Percentiles rank a stretch among this genome's conserved stretches.
phyloP scores from a whole-genome alignment of 2,888 invertebrate genomes.

The Lutraria lutraria region DNA sequence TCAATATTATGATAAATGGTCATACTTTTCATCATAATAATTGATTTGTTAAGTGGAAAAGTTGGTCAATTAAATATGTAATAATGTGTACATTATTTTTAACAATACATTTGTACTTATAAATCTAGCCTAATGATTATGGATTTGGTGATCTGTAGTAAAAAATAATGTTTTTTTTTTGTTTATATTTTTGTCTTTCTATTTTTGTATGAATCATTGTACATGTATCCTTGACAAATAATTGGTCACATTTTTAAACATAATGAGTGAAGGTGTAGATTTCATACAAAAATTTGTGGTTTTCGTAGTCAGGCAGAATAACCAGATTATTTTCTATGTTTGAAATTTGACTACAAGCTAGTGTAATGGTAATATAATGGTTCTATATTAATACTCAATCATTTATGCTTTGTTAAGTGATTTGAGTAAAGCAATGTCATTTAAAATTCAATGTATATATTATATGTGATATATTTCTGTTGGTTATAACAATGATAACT shows the following conservation, averaged over 20 bases:
- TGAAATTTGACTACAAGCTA: slow-evolving; percentile 12
- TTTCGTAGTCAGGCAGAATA: slow-evolving; percentile 20
- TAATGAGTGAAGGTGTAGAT: slow-evolving; percentile 37
- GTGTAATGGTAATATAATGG: not conserved
- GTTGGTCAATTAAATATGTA: too few species aligned
- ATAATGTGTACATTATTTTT: too few species aligned
- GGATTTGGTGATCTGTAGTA: not conserved
- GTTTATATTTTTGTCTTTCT: not conserved
- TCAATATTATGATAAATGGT: not conserved
- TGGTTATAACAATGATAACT: too few species aligned
- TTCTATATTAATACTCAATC: too few species aligned
- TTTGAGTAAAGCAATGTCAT: too few species aligned
- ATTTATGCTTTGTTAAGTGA: too few species aligned
- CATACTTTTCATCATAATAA: not conserved
- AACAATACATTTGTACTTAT: too few species aligned
- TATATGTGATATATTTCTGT: too few species aligned
- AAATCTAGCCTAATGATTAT: too few species aligned
- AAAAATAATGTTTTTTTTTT: not conserved
- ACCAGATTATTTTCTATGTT: slow-evolving; percentile 18
- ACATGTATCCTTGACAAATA: slow-evolving; percentile 17
- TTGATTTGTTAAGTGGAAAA: too few species aligned
- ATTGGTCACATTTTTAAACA: slow-evolving; percentile 13
- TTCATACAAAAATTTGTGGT: slow-evolving; percentile 26
- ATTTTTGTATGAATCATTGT: not conserved
- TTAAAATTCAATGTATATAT: too few species aligned